Conservation (phyloP, 2,113 vertebrate species). For the Prunella himalayana region DNA sequence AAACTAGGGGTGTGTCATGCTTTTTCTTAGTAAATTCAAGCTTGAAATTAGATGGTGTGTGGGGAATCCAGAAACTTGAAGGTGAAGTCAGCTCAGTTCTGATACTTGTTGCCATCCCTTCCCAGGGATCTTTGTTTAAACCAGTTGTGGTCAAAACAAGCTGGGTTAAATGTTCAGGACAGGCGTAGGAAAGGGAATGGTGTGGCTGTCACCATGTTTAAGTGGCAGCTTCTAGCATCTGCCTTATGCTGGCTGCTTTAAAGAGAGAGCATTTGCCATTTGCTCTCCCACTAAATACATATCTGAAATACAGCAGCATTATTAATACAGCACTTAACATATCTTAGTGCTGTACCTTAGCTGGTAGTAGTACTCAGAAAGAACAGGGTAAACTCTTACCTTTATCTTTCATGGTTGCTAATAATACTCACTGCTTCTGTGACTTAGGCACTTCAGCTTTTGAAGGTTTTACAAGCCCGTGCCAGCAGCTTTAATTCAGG, state of each 20-base stretch:
- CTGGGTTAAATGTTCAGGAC: background rate
- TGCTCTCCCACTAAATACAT: background rate
- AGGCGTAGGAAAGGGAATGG: background rate
- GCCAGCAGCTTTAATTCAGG: background rate
- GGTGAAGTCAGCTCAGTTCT: background rate
- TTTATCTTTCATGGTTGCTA: background rate
- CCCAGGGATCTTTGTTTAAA: background rate
- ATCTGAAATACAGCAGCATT: background rate
- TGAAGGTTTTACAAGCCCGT: background rate
- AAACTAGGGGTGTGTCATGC: background rate
- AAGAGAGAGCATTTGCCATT: background rate
- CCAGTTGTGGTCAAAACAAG: background rate
- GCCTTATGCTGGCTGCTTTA: background rate
- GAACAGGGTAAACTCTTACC: background rate
- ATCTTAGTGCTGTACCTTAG: background rate
- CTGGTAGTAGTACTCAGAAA: background rate
- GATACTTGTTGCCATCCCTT: background rate
- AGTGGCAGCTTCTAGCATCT: background rate
- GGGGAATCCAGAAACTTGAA: background rate
- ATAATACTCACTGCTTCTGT: background rate
- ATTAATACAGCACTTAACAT: background rate
- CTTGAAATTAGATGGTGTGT: background rate
- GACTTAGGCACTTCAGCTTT: background rate
- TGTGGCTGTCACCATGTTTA: accelerated
- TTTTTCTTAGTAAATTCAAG: background rate